Percentiles rank a stretch among this genome's conserved stretches.
Conservation (phyloP, 1,140 invertebrate genomes). For the Panagrolaimus sp. region DNA sequence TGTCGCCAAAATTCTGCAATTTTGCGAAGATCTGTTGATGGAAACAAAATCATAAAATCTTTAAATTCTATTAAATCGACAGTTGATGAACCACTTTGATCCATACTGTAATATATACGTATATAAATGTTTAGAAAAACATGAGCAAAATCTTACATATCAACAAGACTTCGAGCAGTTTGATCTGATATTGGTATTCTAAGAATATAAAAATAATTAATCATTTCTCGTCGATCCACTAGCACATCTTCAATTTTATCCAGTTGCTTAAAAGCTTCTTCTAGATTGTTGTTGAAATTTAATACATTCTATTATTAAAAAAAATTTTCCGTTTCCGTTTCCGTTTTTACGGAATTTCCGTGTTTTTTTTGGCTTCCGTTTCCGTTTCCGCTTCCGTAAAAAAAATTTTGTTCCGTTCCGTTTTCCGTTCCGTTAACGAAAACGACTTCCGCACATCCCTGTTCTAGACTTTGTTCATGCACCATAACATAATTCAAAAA, state of each 20-base stretch:
- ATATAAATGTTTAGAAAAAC: slow-evolving; percentile 7
- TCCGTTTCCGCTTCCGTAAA: no score
- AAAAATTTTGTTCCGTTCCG: no score
- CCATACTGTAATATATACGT: slow-evolving; percentile 61
- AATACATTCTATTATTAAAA: no score
- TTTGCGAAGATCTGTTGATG: slow-evolving; percentile 78
- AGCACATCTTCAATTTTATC: slow-evolving; percentile 51
- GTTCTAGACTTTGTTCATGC: slow-evolving; percentile 51
- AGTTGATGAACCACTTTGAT: slow-evolving; percentile 81
- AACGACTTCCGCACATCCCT: no score
- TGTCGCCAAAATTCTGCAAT: slow-evolving; percentile 92
- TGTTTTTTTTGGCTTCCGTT: no score
- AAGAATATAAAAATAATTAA: slow-evolving; percentile 54
- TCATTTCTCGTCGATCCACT: slow-evolving; percentile 47
- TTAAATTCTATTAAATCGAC: slow-evolving; percentile 95
- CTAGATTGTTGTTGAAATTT: no score
- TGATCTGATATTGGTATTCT: slow-evolving; percentile 58
- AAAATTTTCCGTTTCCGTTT: no score
- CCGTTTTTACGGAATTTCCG: no score
- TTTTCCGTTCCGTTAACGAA: no score
- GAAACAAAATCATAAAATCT: slow-evolving; percentile 84
- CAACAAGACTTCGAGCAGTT: slow-evolving; percentile 59
- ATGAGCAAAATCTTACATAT: slow-evolving; percentile 51
- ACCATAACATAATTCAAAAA: slow-evolving; percentile 66
- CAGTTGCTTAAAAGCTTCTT: slow-evolving; percentile 48